Percentiles rank a stretch among this genome's conserved stretches.
Evolutionary conservation across 2,113 vertebrate species (phyloP).

Genomic region (Potamarius usumacintae): DNA sequence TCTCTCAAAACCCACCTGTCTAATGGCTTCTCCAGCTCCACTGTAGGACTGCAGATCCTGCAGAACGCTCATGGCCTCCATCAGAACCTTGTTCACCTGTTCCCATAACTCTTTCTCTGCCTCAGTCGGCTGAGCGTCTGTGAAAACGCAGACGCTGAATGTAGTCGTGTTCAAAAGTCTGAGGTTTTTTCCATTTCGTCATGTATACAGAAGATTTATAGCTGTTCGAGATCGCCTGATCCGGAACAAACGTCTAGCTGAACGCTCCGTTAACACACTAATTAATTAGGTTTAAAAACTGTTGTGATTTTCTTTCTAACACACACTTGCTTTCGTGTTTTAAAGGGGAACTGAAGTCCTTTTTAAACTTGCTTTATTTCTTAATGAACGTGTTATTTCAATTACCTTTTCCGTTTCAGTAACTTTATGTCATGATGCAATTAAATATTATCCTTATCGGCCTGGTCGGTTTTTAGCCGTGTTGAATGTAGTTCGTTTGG

Average conservation of each 20-base stretch:
- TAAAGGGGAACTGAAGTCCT: too few species aligned
- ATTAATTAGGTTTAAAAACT: background rate
- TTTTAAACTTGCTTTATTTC: too few species aligned
- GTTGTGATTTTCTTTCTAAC: too few species aligned
- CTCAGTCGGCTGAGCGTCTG: constrained; percentile 93
- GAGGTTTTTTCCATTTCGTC: background rate
- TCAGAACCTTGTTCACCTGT: constrained; percentile 91
- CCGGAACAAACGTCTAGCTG: background rate
- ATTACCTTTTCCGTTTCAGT: too few species aligned
- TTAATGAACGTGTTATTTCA: too few species aligned
- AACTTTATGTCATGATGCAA: too few species aligned
- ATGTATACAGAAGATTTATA: background rate
- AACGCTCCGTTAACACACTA: background rate
- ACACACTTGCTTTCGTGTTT: background rate
- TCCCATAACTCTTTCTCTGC: constrained; percentile 91
- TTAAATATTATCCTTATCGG: too few species aligned
- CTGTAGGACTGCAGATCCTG: constrained; percentile 91
- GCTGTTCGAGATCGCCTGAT: background rate
- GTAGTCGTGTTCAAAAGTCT: background rate
- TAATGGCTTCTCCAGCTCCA: constrained; percentile 95
- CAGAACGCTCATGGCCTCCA: constrained; percentile 89
- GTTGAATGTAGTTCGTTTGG: too few species aligned
- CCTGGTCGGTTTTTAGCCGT: too few species aligned
- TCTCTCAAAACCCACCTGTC: constrained; percentile 76
- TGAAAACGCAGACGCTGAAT: background rate